Evolutionary conservation across 2,113 vertebrate species (phyloP).

Genomic region (Alosa alosa): DNA sequence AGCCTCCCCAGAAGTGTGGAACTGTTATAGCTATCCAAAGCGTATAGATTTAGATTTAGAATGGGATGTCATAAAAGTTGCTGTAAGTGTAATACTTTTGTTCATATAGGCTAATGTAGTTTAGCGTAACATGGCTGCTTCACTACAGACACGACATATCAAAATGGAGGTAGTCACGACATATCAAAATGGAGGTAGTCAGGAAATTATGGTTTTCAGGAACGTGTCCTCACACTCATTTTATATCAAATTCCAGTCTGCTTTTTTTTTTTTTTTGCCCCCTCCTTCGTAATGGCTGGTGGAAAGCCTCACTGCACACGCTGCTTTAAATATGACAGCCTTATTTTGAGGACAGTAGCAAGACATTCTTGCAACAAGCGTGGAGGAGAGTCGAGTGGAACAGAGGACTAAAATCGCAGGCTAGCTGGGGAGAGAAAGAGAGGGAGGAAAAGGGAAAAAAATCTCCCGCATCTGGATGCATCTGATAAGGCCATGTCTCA

Average conservation of each 20-base stretch:
- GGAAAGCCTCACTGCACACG: background rate
- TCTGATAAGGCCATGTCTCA: conserved; percentile 48
- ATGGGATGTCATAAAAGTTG: too few relatives aligned
- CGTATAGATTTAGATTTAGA: too few relatives aligned
- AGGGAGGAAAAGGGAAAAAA: conserved; percentile 20
- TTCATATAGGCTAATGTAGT: background rate
- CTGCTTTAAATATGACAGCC: background rate
- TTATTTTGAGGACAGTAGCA: background rate
- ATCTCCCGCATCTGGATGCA: conserved; percentile 51
- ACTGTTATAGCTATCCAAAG: too few relatives aligned
- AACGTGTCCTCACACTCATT: background rate
- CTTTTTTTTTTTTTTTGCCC: background rate
- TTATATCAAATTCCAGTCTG: background rate
- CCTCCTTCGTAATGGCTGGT: background rate
- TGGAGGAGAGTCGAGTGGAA: conserved; percentile 6
- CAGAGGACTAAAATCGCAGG: background rate
- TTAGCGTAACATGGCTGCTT: background rate
- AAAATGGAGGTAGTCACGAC: background rate
- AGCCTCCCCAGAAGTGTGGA: too few relatives aligned
- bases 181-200: background rate
- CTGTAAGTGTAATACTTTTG: too few relatives aligned
- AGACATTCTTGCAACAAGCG: background rate
- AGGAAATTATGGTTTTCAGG: background rate
- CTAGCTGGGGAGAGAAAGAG: conserved; percentile 5
- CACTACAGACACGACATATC: too few relatives aligned